phyloP scores from a whole-genome alignment of 1,140 invertebrate species.

The Ganaspis sp. region DNA sequence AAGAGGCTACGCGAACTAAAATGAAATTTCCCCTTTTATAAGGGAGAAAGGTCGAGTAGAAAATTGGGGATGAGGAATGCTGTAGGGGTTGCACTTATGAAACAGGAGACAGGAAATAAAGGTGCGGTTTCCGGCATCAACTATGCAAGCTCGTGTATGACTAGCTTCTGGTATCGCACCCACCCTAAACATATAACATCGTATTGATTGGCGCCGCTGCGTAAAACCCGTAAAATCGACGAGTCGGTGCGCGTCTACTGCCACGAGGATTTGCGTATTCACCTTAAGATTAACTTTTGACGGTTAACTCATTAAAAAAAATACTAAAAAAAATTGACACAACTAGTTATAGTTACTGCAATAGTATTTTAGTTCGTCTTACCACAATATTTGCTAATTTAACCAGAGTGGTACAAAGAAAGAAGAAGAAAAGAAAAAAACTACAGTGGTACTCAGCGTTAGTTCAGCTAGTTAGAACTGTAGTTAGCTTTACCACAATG shows the following conservation, averaged over 20 bases:
- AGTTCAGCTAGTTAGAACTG: no score
- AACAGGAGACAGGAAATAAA: constrained; percentile 9
- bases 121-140: constrained; percentile 3
- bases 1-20: background rate
- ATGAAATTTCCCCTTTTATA: constrained; percentile 1
- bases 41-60: background rate
- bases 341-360: no score
- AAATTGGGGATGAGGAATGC: background rate
- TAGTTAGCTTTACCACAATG: no score
- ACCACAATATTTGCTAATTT: no score
- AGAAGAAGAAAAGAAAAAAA: no score
- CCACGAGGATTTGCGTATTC: background rate
- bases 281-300: background rate
- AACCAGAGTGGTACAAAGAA: no score
- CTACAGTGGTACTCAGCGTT: no score
- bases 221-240: background rate
- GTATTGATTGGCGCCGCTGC: constrained; percentile 2
- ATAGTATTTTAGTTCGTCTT: no score
- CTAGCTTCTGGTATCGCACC: constrained; percentile 8
- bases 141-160: constrained; percentile 8
- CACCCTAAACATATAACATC: constrained; percentile 9
- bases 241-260: background rate
- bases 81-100: constrained; percentile 1
- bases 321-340: no score
- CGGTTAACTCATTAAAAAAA: background rate